These are phyloP conservation scores for Isurus oxyrinchus DNA, from an alignment of 2,113 vertebrate genomes.

Conservation along the genomic window DNA sequence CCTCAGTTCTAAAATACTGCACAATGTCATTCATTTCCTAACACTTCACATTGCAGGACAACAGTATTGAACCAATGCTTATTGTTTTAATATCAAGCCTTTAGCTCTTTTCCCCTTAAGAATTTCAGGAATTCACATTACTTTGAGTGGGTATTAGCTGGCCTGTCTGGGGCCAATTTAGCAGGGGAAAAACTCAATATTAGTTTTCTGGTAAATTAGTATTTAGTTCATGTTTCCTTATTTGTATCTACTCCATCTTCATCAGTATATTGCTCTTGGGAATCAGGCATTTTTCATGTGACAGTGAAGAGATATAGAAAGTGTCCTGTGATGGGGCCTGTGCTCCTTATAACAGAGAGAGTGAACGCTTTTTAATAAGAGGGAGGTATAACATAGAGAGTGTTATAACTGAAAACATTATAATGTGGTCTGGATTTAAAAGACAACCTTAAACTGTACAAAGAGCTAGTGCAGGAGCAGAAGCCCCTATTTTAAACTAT, in stretches of 20 bases:
- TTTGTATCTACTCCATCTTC: not conserved
- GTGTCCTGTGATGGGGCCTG: not conserved
- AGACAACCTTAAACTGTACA: not conserved
- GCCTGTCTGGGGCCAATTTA: constrained; percentile 27
- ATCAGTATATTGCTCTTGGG: not conserved
- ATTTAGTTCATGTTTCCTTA: constrained; percentile 17
- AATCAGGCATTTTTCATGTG: not conserved
- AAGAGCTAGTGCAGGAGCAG: not conserved
- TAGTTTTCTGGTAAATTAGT: constrained; percentile 23
- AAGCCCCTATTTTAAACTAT: not conserved
- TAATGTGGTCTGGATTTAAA: not conserved
- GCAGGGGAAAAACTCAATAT: not conserved
- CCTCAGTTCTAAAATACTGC: not conserved
- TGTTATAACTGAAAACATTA: not conserved
- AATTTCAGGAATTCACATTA: constrained; percentile 34
- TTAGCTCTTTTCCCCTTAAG: not conserved
- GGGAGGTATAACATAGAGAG: not conserved
- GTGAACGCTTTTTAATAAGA: not conserved
- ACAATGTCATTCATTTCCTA: constrained; percentile 5
- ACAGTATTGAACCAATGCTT: constrained; percentile 13
- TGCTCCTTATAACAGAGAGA: not conserved
- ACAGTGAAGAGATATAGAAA: not conserved
- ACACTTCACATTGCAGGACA: not conserved
- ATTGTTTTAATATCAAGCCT: constrained; percentile 23
- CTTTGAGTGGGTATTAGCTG: constrained; percentile 24